Conservation (phyloP, 2,797 vertebrate genomes). For the Spea hammondii region DNA sequence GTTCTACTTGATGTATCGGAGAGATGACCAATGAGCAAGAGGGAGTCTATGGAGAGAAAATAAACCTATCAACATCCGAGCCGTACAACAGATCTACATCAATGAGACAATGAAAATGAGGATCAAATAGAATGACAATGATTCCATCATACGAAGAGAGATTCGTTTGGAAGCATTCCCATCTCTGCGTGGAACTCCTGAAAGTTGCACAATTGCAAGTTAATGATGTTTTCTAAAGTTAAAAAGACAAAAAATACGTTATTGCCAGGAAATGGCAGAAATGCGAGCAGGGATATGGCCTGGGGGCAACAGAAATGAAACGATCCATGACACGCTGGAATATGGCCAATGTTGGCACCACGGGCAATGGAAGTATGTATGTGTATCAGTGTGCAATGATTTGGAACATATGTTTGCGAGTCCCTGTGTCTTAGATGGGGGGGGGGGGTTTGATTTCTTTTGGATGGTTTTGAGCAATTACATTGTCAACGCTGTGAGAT, state of each 20-base stretch:
- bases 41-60: not conserved
- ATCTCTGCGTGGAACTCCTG: not conserved
- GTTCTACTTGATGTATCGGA: no score
- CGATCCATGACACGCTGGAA: no score
- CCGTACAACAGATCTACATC: not conserved
- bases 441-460: no score
- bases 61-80: not conserved
- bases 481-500: no score
- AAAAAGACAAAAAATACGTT: not conserved
- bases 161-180: not conserved
- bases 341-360: no score
- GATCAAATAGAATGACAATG: not conserved
- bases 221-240: not conserved
- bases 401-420: no score
- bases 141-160: not conserved
- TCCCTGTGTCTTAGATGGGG: no score
- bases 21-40: not conserved
- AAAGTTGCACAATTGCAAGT: constrained; percentile 3
- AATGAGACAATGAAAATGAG: not conserved
- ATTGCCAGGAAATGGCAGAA: not conserved
- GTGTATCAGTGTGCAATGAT: no score
- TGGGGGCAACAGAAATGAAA: no score
- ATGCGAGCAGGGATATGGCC: not conserved
- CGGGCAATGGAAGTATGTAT: no score
- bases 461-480: no score